Evolutionary conservation across 2,888 invertebrate genomes (phyloP).

Genomic region (Chloroclystis v-ata): DNA sequence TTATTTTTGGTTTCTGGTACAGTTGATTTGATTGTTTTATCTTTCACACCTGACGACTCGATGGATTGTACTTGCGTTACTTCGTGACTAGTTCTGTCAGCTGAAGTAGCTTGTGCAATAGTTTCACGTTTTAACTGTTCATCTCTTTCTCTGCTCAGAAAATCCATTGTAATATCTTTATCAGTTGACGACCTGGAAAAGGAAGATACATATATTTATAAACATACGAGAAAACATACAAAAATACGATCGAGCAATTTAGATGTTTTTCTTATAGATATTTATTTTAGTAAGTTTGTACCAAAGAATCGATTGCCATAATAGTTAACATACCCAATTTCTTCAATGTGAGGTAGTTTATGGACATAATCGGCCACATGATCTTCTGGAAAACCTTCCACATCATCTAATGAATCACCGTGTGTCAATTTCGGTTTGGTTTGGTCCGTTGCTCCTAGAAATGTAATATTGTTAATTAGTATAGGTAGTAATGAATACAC

Average conservation of each 20-base stretch:
- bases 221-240: not conserved
- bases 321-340: conserved; percentile 54
- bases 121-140: conserved; percentile 59
- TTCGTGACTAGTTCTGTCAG: too few relatives aligned
- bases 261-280: too few relatives aligned
- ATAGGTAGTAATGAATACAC: too few relatives aligned
- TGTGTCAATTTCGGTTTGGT: conserved; percentile 59
- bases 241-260: too few relatives aligned
- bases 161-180: conserved; percentile 51
- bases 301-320: not conserved
- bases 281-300: too few relatives aligned
- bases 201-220: not conserved
- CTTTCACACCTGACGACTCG: too few relatives aligned
- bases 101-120: conserved; percentile 13
- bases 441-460: conserved; percentile 39
- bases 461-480: too few relatives aligned
- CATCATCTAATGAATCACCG: conserved; percentile 74
- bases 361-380: conserved; percentile 67
- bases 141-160: conserved; percentile 59
- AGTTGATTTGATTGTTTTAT: too few relatives aligned
- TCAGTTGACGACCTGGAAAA: conserved; percentile 47
- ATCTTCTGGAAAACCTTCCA: conserved; percentile 74
- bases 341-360: conserved; percentile 69
- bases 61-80: too few relatives aligned
- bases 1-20: too few relatives aligned